Base-by-base conservation (phyloP, 2,797 vertebrate genomes). In the Fratercula arctica region DNA sequence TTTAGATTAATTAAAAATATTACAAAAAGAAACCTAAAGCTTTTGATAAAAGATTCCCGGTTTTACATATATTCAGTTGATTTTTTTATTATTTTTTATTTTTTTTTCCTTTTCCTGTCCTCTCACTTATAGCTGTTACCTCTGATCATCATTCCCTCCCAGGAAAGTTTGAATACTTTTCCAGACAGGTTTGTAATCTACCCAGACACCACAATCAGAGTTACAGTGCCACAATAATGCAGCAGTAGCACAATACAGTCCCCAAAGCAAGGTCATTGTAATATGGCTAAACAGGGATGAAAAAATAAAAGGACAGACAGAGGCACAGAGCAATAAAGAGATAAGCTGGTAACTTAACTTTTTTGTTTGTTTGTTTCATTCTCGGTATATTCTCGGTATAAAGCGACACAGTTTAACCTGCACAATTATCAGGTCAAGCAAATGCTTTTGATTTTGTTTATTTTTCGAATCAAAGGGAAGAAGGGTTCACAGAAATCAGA, bases 211-310 rank as follows among this genome's bases (percentile, higher is more conserved):
- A 39, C n/a, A 46, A 13, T 0, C 26, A 16, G 8, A 26, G 9
- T 13, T 19, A 26, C 9, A 41, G 12, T 35, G 19, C 2, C 29
- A n/a, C 1, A 1, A 16, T 13, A 51, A 33, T 26, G 7, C 10
- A 57, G 21, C 3, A 29, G 25, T 18, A 67, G 3, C 8, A 28
- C 1, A 4, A 29, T 5, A 28, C 3, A 21, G 5, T 56, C 31
- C 18, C 35, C 31, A 37, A 46, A 59, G 16, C 5, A 51, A 74
- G 5, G 15, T 19, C 17, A 9, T 18, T 46, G 5, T 16, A n/a
- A 23, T n/a, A 29, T 7, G 35, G 29, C 7, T 63, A 15, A 70
- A 14, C 6, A 68, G 9, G 9, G 13, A 2, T 80, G 31, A 67
- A 75, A 75, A 63, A 16, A 4, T 9, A 19, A 66, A 81, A 16